Base-by-base conservation (phyloP, 1,140 invertebrate species). In the Amyelois transitella region DNA sequence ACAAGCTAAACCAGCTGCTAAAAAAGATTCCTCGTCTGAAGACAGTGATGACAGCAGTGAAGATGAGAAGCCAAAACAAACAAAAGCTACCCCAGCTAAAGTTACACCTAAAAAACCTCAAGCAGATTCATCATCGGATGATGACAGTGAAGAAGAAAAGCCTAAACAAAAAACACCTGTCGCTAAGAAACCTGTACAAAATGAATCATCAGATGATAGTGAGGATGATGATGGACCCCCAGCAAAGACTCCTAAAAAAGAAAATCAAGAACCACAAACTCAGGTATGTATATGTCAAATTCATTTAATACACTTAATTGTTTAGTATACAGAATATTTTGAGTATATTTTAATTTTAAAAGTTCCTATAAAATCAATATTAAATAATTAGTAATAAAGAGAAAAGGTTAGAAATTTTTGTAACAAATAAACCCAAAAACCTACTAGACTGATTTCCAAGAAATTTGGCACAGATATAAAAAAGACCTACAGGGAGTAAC, bases 171-270 rank as follows among this genome's bases (percentile, higher is more conserved):
- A 49, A n/a, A 3, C 38, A 24, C 22, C 8, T 24, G 22, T 8
- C 14, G 1, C 49, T 18, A 47, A 47, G 4, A 47, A 47, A 47
- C 44, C 1, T 18, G 12, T 14, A 51, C 2, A 28, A 19, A 51
- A 32, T 19, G 50, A 51, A 14, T 60, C 58, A 20, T 44, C 38
- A 6, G 58, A 52, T 43, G 58, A 60, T 12, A 54, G 52, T 43
- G 60, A 66, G 54, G 63, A 68, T 51, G 64, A 68, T 57, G 76
- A 83, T 62, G 69, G 51, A 51, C 74, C 78, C 54, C 64, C 81
- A 45, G 53, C 67, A 38, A 83, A 85, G 71, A 54, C 67, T 28
- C 57, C 66, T 21, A 81, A 77, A 22, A 79, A 82, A 53, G 64
- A 58, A 38, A 55, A 45, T 24, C 17, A 53, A 19, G 12, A 51